Percentiles rank a stretch among this genome's conserved stretches.
phyloP scores from a whole-genome alignment of 2,113 vertebrate species.

The Trichechus manatus region DNA sequence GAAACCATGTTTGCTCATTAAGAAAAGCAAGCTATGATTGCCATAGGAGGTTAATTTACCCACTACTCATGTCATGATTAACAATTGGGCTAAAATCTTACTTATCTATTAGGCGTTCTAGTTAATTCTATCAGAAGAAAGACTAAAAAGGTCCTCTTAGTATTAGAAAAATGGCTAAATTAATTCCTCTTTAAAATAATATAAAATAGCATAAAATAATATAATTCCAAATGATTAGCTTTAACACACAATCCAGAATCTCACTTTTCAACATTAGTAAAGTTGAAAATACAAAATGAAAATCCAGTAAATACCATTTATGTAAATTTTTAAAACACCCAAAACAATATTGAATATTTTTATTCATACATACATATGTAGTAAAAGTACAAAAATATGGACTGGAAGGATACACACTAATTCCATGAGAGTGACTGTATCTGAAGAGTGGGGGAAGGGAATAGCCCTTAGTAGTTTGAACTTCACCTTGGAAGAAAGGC shows the following conservation, averaged over 20 bases:
- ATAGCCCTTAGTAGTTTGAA: not conserved
- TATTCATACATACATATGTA: not conserved
- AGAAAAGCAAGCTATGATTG: not conserved
- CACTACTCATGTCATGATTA: not conserved
- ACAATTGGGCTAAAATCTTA: not conserved
- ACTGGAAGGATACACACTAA: not conserved
- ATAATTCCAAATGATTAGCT: not conserved
- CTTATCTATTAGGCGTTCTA: slow-evolving; percentile 11
- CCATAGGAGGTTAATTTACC: not conserved
- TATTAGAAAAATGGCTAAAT: not conserved
- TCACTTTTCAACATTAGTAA: not conserved
- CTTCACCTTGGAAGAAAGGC: too few species aligned
- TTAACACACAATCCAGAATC: not conserved
- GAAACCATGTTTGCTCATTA: not conserved
- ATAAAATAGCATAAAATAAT: not conserved
- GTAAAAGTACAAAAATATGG: not conserved
- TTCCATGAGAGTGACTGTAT: not conserved
- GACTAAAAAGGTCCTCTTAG: not conserved
- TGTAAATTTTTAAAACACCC: not conserved
- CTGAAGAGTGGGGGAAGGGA: not conserved
- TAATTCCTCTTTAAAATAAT: not conserved
- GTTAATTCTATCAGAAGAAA: not conserved
- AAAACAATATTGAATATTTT: not conserved
- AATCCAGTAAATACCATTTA: not conserved
- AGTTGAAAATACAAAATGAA: not conserved